Evolutionary conservation across 23 tunicate genomes (phyloP), one percentile per base, ranked within the genome.

Genomic region (Oikopleura dioica): DNA sequence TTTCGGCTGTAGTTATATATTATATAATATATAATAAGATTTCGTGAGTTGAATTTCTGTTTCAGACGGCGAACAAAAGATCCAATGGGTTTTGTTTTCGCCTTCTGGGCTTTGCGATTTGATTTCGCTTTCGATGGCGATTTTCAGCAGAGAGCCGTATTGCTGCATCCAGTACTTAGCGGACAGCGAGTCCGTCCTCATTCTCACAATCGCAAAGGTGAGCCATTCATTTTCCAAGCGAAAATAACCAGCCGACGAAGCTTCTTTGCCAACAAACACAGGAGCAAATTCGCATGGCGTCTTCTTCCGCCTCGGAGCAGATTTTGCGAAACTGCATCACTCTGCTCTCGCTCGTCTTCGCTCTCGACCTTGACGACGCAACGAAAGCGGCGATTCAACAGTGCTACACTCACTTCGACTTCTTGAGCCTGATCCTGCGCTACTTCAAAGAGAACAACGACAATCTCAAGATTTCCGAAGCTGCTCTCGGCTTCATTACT

Each of bases 141-240:
- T 44, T 44, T 44, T 44, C 55, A 44, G 55, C 21, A 9, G 55
- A 9, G 55, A 44, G 55, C 21, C 55, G 16, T 44, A 44, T 44
- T 44, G 55, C 55, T 44, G 55, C 55, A 44, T 44, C 21, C 55
- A 44, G 55, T 44, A 44, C 55, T 44, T 44, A 44, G 55, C 55
- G 16, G 55, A 44, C 21, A 44, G 16, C 55, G 55, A 44, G 55
- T 44, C 55, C 16, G 55, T 44, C 21, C 55, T 44, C 21, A 9
- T 44, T 44, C 21, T 44, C 9, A 44, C 55, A 9, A 44, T 44
- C 21, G 55, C 55, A 9, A 44, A 44, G n/a, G n/a, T n/a, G n/a
- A n/a, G n/a, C n/a, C n/a, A n/a, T n/a, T n/a, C n/a, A n/a, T n/a
- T n/a, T n/a, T n/a, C n/a, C n/a, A n/a, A n/a, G n/a, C n/a, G n/a